phyloP scores from a whole-genome alignment of 1,140 invertebrate species.

The Apis mellifera region Amel_HAv3.1 CM009936.2:6666501-6667000 shows the following conservation, averaged over 20 bases:
- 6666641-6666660: too few relatives aligned
- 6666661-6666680: too few relatives aligned
- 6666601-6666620: too few relatives aligned
- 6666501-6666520: too few relatives aligned
- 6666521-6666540: too few relatives aligned
- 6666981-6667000: neutral
- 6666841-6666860: neutral
- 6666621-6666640: too few relatives aligned
- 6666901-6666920: neutral
- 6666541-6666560: too few relatives aligned
- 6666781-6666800: neutral
- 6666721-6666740: neutral
- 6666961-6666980: neutral
- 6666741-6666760: neutral
- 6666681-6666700: neutral
- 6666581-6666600: too few relatives aligned
- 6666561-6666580: too few relatives aligned
- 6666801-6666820: neutral
- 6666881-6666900: too few relatives aligned
- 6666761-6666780: neutral
- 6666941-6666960: slow-evolving; percentile 5
- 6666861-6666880: slow-evolving; percentile 2
- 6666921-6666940: slow-evolving; percentile 9
- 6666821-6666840: slow-evolving; percentile 7
- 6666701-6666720: neutral